A percentile compares a stretch with the other conserved stretches of the same genome.
Evolutionary conservation across 2,888 invertebrate species (phyloP).

Genomic region (Piscicola geometra): DNA sequence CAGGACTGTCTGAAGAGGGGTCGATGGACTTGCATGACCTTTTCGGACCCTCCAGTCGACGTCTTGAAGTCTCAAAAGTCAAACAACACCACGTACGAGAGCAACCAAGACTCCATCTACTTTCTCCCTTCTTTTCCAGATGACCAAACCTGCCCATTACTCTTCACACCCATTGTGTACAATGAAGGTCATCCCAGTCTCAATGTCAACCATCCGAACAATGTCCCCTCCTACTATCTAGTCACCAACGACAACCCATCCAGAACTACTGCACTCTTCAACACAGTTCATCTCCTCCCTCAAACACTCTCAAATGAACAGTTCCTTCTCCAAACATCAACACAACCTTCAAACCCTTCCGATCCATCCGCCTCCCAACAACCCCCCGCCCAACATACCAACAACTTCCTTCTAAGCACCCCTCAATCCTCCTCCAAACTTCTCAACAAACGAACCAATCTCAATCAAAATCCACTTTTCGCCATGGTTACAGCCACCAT

Average conservation of each 20-base stretch:
- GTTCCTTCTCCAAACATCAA: background rate
- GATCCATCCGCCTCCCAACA: background rate
- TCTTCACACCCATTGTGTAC: slow-evolving; percentile 41
- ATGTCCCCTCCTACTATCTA: slow-evolving; percentile 21
- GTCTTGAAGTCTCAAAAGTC: slow-evolving; percentile 53
- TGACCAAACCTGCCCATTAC: slow-evolving; percentile 52
- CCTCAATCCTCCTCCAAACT: background rate
- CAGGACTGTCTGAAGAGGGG: slow-evolving; percentile 88
- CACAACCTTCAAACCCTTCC: background rate
- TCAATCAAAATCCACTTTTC: slow-evolving; percentile 35
- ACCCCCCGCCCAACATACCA: background rate
- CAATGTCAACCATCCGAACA: slow-evolving; percentile 35
- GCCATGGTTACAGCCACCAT: slow-evolving; percentile 42
- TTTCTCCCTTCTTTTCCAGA: slow-evolving; percentile 42
- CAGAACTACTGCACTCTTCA: background rate
- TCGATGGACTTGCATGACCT: slow-evolving; percentile 90
- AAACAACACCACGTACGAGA: background rate
- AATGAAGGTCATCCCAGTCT: slow-evolving; percentile 40
- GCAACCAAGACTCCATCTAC: slow-evolving; percentile 32
- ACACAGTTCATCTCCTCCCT: background rate
- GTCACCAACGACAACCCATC: slow-evolving; percentile 11
- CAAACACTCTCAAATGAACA: background rate
- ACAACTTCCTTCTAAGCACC: background rate
- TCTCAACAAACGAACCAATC: background rate
- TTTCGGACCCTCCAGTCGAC: slow-evolving; percentile 68